These are phyloP conservation scores for Araneus ventricosus DNA, from an alignment of 1,140 invertebrate species.

Conservation along the genomic window DNA sequence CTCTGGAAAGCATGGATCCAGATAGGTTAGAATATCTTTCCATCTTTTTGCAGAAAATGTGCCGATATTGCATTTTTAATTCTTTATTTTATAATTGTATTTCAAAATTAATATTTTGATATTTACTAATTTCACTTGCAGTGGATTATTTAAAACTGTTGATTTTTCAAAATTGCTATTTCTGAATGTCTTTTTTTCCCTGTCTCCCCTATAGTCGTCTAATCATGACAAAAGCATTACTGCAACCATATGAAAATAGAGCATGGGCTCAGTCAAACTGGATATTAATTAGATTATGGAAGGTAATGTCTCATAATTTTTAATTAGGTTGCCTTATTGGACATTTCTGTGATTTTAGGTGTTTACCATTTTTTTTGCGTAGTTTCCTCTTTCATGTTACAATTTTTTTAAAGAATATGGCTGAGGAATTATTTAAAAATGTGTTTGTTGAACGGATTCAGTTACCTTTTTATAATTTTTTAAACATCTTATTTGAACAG, in stretches of 20 bases:
- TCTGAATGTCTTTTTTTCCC: background rate
- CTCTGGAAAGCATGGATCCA: slow-evolving; percentile 84
- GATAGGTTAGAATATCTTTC: slow-evolving; percentile 78
- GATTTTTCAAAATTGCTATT: too few species aligned
- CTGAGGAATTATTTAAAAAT: too few species aligned
- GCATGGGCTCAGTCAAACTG: slow-evolving; percentile 93
- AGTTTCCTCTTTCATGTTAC: too few species aligned
- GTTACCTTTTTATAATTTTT: too few species aligned
- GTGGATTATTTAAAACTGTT: too few species aligned
- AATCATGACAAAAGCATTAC: slow-evolving; percentile 85
- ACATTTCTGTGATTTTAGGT: background rate
- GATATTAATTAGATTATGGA: slow-evolving; percentile 91
- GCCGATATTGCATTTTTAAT: slow-evolving; percentile 30
- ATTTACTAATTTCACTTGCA: too few species aligned
- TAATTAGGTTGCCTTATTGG: background rate
- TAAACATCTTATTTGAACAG: too few species aligned
- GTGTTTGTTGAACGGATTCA: too few species aligned
- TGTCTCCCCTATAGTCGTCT: slow-evolving; percentile 80
- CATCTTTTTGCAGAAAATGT: background rate
- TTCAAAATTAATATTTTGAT: background rate
- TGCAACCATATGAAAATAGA: slow-evolving; percentile 89
- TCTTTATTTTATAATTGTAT: slow-evolving; percentile 45
- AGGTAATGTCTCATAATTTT: slow-evolving; percentile 76
- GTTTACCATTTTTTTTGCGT: too few species aligned
- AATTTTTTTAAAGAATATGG: too few species aligned